Base-by-base conservation (phyloP, 2,113 vertebrate species). In the Festucalex cinctus region DNA sequence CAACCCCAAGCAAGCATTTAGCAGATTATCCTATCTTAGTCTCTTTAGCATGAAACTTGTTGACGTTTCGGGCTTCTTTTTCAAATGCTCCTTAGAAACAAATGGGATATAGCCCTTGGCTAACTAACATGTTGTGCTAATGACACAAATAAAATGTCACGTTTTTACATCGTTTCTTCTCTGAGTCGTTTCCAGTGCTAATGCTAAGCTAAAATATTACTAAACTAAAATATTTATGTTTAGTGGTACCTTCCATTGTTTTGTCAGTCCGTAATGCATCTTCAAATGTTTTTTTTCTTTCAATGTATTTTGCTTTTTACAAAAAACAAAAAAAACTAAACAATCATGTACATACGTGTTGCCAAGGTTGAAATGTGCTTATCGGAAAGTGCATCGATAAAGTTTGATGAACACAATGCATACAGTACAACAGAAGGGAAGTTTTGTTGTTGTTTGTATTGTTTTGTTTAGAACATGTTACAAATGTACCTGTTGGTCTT, bases 191-290 rank as follows among this genome's bases (percentile, higher is more conserved):
- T 37, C 14, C 9, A 58, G 20, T 41, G 7, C n/a, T 66, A 9
- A 51, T 60, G 56, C 63, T 54, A 65, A 53, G 37, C n/a, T 66
- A 49, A n/a, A n/a, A n/a, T n/a, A n/a, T n/a, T n/a, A n/a, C n/a
- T n/a, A n/a, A n/a, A n/a, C n/a, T n/a, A n/a, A n/a, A n/a, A n/a
- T n/a, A n/a, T n/a, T n/a, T n/a, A n/a, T 12, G 0, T 70, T 75
- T 46, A 69, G 71, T 64, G 9, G 20, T 22, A 62, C 22, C 14
- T 35, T 59, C 26, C 54, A 35, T 32, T 32, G 32, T 32, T 19
- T 37, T 9, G 10, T 20, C 9, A 32, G 32, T 54, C 54, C n/a
- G 32, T 37, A 10, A 10, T 35, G 20, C 1, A 2, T 12, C 32
- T n/a, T 57, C 54, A 32, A 32, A 57, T 32, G 26, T 57, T 17